Evolutionary conservation across 1,140 invertebrate genomes (phyloP).

Genomic region (Drosophila sucinea): DNA sequence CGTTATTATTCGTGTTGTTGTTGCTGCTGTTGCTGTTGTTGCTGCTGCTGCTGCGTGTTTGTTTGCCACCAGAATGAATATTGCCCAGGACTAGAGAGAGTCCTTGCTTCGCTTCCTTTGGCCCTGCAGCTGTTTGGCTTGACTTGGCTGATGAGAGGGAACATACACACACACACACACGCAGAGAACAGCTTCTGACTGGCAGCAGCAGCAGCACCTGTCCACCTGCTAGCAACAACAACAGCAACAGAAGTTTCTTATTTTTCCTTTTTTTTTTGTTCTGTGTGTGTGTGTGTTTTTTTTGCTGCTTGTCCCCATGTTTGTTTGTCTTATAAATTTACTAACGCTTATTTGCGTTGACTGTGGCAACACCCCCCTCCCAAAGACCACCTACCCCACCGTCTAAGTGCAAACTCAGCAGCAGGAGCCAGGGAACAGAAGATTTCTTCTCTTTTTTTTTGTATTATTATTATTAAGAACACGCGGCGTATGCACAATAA

Average conservation of each 20-base stretch:
- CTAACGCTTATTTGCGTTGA: slow-evolving; percentile 79
- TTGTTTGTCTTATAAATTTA: slow-evolving; percentile 81
- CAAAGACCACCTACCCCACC: neutral
- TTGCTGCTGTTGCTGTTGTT: slow-evolving; percentile 59
- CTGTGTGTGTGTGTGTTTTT: slow-evolving; percentile 3
- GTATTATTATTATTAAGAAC: slow-evolving; percentile 46
- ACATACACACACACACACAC: slow-evolving; percentile 8
- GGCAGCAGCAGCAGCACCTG: slow-evolving; percentile 39
- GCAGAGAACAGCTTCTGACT: slow-evolving; percentile 27
- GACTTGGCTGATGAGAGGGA: slow-evolving; percentile 53
- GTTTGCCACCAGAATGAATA: slow-evolving; percentile 78
- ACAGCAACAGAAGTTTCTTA: slow-evolving; percentile 27
- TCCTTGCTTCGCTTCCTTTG: slow-evolving; percentile 16
- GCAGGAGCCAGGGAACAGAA: neutral
- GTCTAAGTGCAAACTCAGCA: slow-evolving; percentile 29
- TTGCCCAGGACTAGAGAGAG: slow-evolving; percentile 57
- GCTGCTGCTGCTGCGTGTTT: slow-evolving; percentile 74
- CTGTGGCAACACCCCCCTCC: slow-evolving; percentile 33
- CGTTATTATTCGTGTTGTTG: slow-evolving; percentile 59
- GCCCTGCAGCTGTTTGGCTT: slow-evolving; percentile 71
- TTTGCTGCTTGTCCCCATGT: slow-evolving; percentile 41
- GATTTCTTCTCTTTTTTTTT: slow-evolving; percentile 1
- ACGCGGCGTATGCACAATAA: slow-evolving; percentile 74
- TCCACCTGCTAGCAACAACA: slow-evolving; percentile 36
- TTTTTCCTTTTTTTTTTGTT: slow-evolving; percentile 5